Conservation (phyloP, 2,113 vertebrate genomes). For the Nesogale talazaci region DNA sequence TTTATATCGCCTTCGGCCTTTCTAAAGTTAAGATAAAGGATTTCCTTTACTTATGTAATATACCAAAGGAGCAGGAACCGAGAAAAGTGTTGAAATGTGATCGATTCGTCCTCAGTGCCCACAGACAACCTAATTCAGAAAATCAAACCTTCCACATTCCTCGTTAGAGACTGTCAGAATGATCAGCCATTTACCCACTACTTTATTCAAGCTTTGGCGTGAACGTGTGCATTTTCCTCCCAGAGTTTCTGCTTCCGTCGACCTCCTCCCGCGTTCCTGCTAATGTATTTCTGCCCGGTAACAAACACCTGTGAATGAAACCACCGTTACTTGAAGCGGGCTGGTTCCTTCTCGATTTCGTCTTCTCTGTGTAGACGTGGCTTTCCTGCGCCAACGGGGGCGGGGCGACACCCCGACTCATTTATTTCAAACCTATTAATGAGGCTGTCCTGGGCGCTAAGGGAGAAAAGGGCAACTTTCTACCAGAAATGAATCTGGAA, state of each 20-base stretch:
- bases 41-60: not conserved
- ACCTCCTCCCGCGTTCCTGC: not conserved
- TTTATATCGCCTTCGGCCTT: constrained; percentile 1
- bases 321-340: not conserved
- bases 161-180: too few relatives aligned
- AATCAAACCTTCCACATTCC: too few relatives aligned
- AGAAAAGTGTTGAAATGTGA: not conserved
- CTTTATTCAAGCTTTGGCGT: too few relatives aligned
- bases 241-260: not conserved
- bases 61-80: not conserved
- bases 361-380: not conserved
- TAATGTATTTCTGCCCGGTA: not conserved
- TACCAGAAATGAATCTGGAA: too few relatives aligned
- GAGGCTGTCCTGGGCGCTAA: not conserved
- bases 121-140: too few relatives aligned
- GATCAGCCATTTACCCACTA: too few relatives aligned
- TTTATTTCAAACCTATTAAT: not conserved
- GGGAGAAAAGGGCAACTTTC: too few relatives aligned
- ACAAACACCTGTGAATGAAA: constrained; percentile 5
- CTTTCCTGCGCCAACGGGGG: not conserved
- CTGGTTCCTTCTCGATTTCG: not conserved
- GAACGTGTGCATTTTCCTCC: not conserved
- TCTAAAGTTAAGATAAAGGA: not conserved
- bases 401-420: not conserved
- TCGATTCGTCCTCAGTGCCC: not conserved